Base-by-base conservation (phyloP, 2,113 vertebrate species). In the Manacus vitellinus region DNA sequence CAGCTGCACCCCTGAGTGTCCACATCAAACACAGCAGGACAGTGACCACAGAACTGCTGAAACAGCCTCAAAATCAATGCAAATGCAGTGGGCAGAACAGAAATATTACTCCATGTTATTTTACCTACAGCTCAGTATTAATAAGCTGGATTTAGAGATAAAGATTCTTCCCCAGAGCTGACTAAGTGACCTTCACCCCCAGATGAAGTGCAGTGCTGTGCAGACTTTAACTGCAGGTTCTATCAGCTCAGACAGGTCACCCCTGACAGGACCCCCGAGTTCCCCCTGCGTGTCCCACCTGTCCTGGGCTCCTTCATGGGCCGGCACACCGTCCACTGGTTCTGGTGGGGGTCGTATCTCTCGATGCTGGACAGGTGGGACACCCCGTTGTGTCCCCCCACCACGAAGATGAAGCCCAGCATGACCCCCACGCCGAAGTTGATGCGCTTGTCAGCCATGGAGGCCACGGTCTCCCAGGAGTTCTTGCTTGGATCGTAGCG, bases 341-440 rank as follows among this genome's bases (percentile, higher is more conserved):
- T 99, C 91, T 99, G 99, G 79, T 99, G 99, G 11, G 99, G 99
- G 68, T 99, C 99, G 10, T 99, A 99, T 90, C 99, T 98, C 98
- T 99, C 99, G 10, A 99, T 99, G 98, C 99, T 99, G 52, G 99
- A 99, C 61, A 99, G 93, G 97, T 99, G 99, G 9, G 99, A 99
- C 79, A 99, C 99, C 1, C 99, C 99, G 2, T 99, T 99, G 98
- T 99, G 99, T 27, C 99, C 99, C 1, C 99, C 99, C 10, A 99
- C 99, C 33, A 99, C 99, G 76, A 99, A 99, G 95, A 99, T 99
- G 97, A 99, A 99, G 87, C 99, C 99, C 73, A 99, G 98, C 99
- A 99, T 99, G 66, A 99, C 99, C 1, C 99, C 99, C 1, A 99
- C 99, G 4, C 99, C 99, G 21, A 99, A 99, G 98, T 99, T 99